Conservation (phyloP, 2,888 invertebrate species). For the Noctuana brunneofusca region DNA sequence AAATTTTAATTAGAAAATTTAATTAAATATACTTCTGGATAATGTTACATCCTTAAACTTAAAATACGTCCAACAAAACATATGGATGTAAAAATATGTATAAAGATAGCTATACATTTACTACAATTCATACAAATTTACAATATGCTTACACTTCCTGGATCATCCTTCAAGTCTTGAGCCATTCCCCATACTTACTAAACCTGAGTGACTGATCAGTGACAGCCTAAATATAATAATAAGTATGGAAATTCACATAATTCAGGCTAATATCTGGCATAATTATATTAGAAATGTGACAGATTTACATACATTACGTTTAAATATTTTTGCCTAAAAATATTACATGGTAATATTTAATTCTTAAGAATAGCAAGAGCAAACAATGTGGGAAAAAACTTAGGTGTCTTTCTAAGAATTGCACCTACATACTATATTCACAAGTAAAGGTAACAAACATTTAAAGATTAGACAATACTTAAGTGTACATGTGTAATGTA, state of each 20-base stretch:
- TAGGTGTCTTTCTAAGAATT: slow-evolving; percentile 72
- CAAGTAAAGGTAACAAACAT: slow-evolving; percentile 52
- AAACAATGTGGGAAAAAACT: slow-evolving; percentile 50
- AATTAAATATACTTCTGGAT: slow-evolving; percentile 75
- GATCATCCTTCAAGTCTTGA: slow-evolving; percentile 10
- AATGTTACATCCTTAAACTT: slow-evolving; percentile 76
- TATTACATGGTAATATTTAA: slow-evolving; percentile 47
- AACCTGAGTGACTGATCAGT: slow-evolving; percentile 15
- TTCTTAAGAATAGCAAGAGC: slow-evolving; percentile 46
- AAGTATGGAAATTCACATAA: slow-evolving; percentile 24
- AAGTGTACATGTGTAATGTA: slow-evolving; percentile 78
- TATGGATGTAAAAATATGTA: slow-evolving; percentile 66
- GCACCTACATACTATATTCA: slow-evolving; percentile 53
- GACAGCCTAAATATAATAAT: slow-evolving; percentile 6
- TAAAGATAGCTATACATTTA: slow-evolving; percentile 64
- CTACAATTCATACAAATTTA: slow-evolving; percentile 63
- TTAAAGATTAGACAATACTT: slow-evolving; percentile 57
- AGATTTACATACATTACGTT: slow-evolving; percentile 33
- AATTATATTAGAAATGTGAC: slow-evolving; percentile 37
- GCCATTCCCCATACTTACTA: slow-evolving; percentile 2
- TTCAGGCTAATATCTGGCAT: slow-evolving; percentile 32
- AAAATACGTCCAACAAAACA: slow-evolving; percentile 70
- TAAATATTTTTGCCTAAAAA: slow-evolving; percentile 11
- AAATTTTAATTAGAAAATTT: slow-evolving; percentile 81
- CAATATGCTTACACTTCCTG: slow-evolving; percentile 41